A percentile compares a stretch with the other conserved stretches of the same genome.
Conservation (phyloP, 2,797 vertebrate species). For the Euphonia xanthogaster region DNA sequence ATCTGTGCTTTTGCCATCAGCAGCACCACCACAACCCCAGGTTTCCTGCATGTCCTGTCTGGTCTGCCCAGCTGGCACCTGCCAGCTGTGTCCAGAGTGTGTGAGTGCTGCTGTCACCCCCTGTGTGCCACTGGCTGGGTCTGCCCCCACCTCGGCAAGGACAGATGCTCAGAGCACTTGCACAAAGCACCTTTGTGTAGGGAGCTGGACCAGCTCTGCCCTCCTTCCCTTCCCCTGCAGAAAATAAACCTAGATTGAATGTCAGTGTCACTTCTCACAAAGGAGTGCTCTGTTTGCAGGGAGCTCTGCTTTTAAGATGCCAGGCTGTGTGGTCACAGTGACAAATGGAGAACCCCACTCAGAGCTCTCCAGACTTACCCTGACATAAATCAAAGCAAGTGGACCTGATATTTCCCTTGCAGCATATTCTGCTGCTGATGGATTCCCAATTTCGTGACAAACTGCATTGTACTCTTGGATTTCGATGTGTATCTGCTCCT, state of each 20-base stretch:
- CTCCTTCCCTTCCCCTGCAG: not conserved
- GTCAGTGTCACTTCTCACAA: constrained; percentile 45
- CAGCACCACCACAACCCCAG: not conserved
- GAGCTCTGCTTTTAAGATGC: constrained; percentile 50
- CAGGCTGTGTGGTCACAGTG: constrained; percentile 32
- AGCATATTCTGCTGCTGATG: constrained; percentile 38
- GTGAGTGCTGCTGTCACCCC: not conserved
- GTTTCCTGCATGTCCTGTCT: not conserved
- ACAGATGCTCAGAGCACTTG: not conserved
- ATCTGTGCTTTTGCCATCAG: not conserved
- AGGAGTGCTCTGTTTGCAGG: constrained; percentile 44
- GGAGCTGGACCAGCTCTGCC: not conserved
- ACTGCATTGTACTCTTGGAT: constrained; percentile 12
- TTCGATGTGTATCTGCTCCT: not conserved
- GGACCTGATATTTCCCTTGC: constrained; percentile 48
- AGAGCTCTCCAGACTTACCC: not conserved
- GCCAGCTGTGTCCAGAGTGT: not conserved
- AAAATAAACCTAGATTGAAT: constrained; percentile 56
- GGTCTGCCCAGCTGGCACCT: not conserved
- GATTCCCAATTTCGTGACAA: constrained; percentile 45
- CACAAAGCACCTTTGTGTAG: not conserved
- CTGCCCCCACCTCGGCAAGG: not conserved
- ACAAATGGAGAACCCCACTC: constrained; percentile 43
- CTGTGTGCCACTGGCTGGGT: not conserved
- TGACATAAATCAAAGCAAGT: constrained; percentile 50